These are phyloP conservation scores for Drosophila sp. DNA, from an alignment of 1,140 invertebrate genomes.

Conservation along the genomic window DNA sequence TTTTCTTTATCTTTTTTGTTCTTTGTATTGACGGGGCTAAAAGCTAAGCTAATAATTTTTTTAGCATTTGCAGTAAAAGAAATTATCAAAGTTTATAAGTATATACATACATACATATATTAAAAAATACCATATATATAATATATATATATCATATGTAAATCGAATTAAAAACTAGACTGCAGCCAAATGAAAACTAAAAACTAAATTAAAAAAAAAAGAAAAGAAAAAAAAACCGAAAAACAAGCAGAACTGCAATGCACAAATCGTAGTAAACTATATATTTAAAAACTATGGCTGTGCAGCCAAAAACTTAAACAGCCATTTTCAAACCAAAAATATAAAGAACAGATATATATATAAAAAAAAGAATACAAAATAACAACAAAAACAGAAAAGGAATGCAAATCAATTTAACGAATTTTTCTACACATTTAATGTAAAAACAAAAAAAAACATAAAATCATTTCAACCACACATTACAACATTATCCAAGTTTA, in stretches of 20 bases:
- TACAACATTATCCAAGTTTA: constrained; percentile 17
- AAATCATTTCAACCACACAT: constrained; percentile 42
- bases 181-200: constrained; percentile 71
- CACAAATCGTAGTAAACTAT: constrained; percentile 68
- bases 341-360: not conserved
- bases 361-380: constrained; percentile 1
- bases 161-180: constrained; percentile 72
- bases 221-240: constrained; percentile 4
- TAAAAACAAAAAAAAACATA: constrained; percentile 49
- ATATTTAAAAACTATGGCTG: constrained; percentile 55
- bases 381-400: constrained; percentile 39
- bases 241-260: constrained; percentile 62
- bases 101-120: constrained; percentile 45
- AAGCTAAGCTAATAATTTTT: constrained; percentile 63
- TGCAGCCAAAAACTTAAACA: constrained; percentile 62
- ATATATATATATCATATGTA: constrained; percentile 47
- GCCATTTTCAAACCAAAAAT: constrained; percentile 37
- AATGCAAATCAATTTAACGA: constrained; percentile 81
- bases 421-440: constrained; percentile 80
- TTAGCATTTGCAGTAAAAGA: constrained; percentile 77
- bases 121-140: constrained; percentile 46
- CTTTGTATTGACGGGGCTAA: constrained; percentile 43
- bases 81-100: constrained; percentile 42
- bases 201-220: constrained; percentile 40
- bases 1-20: not conserved